Percentiles rank a stretch among this genome's conserved stretches.
Conservation (phyloP, 1,140 invertebrate species). For the Caerostris darwini region DNA sequence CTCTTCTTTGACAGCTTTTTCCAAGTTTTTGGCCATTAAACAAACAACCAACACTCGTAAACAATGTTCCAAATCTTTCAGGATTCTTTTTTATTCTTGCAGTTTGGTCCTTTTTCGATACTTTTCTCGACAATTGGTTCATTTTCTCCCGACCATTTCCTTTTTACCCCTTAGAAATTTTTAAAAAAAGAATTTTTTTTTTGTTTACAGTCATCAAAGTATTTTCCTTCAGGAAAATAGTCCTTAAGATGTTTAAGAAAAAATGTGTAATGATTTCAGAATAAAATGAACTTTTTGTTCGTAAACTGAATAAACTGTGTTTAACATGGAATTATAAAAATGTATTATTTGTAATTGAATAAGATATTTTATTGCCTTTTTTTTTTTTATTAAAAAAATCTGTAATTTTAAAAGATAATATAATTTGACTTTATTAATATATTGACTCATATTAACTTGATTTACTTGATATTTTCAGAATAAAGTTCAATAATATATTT, state of each 20-base stretch:
- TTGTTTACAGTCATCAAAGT: neutral
- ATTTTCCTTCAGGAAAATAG: neutral
- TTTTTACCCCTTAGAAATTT: slow-evolving; percentile 7
- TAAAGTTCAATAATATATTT: too few species aligned
- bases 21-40: slow-evolving; percentile 73
- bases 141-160: slow-evolving; percentile 64
- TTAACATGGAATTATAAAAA: neutral
- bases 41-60: slow-evolving; percentile 75
- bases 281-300: neutral
- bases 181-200: neutral
- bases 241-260: neutral
- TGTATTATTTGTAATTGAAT: neutral
- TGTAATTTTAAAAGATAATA: neutral
- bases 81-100: slow-evolving; percentile 40
- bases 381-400: neutral
- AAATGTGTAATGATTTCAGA: neutral
- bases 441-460: too few species aligned
- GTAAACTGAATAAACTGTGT: neutral
- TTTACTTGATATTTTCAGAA: too few species aligned
- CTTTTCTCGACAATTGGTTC: slow-evolving; percentile 74
- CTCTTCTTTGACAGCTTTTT: slow-evolving; percentile 74
- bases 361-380: neutral
- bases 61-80: slow-evolving; percentile 59
- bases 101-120: slow-evolving; percentile 33
- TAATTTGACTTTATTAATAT: too few species aligned